Evolutionary conservation across 2,113 vertebrate genomes (phyloP), one percentile per base, ranked within the genome.

Genomic region (Perca flavescens): DNA sequence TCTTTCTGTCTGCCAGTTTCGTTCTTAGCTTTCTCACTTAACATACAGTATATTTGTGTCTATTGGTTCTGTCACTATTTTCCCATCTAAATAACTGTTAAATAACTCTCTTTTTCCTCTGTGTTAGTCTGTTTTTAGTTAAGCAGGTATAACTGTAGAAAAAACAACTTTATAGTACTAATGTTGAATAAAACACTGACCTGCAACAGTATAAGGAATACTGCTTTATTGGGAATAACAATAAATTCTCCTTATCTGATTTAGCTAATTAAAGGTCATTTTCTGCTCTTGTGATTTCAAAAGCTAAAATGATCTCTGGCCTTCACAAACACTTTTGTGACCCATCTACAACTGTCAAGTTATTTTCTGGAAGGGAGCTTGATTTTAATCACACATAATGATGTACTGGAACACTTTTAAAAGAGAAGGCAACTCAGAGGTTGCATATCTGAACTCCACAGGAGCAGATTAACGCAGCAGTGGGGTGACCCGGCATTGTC

Each of bases 381-480:
- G 92, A 94, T 87, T 91, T 83, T 95, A 94, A 94, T 95, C 79
- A 21, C 77, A 79, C 17, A 66, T 94, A 95, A 94, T 86, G 92
- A 94, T 82, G 89, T 17, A 31, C 80, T 81, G 77, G 74, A 84
- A 60, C 34, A 28, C 72, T 58, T 81, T 76, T 54, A 73, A 34
- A 34, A 34, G 34, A 34, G 36, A 61, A n/a, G 64, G 54, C 77
- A 71, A 73, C 25, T 66, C 71, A 54, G 78, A 71, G 72, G 52
- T 77, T 77, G 77, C 73, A 75, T 54, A 77, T 87, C 66, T 79
- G 75, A 85, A 46, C 84, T 25, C 89, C 85, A 83, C 77, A 53
- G 80, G 88, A 86, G 83, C 73, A 88, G 93, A 93, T 94, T 94
- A 94, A 82, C 89, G 46, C 91, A 91, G 90, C 72, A 0, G 92